Conservation (phyloP, 1,140 invertebrate species). For the Stegodyphus dumicola region DNA sequence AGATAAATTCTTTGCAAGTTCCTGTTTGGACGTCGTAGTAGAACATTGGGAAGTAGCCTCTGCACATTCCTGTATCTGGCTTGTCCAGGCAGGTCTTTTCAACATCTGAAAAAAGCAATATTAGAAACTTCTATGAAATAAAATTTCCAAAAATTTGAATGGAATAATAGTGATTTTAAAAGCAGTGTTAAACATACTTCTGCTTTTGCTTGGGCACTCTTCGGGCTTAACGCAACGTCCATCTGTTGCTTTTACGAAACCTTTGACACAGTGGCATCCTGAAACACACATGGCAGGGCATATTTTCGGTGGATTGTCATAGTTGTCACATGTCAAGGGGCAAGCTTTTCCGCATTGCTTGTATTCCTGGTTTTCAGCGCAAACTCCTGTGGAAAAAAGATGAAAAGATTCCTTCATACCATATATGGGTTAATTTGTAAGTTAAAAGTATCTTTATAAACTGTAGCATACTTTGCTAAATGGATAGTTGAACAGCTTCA, state of each 20-base stretch:
- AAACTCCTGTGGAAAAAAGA: neutral
- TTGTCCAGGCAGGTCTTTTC: neutral
- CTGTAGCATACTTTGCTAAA: too few species aligned
- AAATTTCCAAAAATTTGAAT: too few species aligned
- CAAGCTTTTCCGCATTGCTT: constrained; percentile 40
- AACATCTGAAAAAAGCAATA: neutral
- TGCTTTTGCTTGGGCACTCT: neutral
- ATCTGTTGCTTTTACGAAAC: neutral
- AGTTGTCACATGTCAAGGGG: constrained; percentile 38
- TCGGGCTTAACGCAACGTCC: neutral
- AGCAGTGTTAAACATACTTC: neutral
- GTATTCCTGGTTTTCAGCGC: constrained; percentile 30
- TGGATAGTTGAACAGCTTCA: too few species aligned
- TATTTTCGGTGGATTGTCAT: constrained; percentile 7
- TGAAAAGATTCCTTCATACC: too few species aligned
- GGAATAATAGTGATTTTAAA: neutral
- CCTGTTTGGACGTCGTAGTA: constrained; percentile 51
- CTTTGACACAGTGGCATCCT: constrained; percentile 45
- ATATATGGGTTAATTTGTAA: too few species aligned
- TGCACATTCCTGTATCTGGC: constrained; percentile 1
- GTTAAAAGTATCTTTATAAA: too few species aligned
- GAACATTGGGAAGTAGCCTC: constrained; percentile 22
- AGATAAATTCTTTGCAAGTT: constrained; percentile 55
- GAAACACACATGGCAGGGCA: constrained; percentile 33
- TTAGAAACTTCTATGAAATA: neutral